Evolutionary conservation across 2,888 invertebrate species (phyloP), one percentile per base, ranked within the genome.

Genomic region (Campopleginae sp.): DNA sequence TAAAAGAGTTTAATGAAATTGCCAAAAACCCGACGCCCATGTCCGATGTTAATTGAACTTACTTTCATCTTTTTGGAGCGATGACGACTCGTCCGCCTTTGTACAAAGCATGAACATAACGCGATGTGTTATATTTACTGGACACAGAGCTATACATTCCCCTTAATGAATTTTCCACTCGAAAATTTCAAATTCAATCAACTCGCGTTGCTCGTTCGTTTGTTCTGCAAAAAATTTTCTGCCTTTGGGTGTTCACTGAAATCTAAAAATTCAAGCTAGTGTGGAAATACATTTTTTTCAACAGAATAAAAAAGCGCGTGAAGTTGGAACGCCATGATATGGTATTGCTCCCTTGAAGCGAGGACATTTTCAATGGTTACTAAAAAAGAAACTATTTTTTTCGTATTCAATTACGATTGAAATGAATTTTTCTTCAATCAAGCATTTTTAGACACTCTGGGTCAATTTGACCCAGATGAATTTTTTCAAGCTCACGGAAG

Each of bases 1-100:
- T 85, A 82, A 85, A 82, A 82, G 80, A 77, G 77, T 80, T 82
- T 80, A 85, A 85, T 82, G 80, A 85, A 82, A 80, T 82, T 74
- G 76, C 76, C 80, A 85, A 80, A 82, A 51, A 80, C 66, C 71
- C 54, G 65, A 75, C 75, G 27, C 70, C 79, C 71, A 80, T 85
- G n/a, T 58, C 14, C 27, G 6, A 51, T 54, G 54, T 74, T 70
- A 80, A 85, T 68, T 80, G 75, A 80, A 82, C 80, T 82, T 80
- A 82, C 82, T 85, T 85, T 85, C 82, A 85, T 85, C 80, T 85
- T 80, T 82, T 61, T 58, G 17, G 31, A 31, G 44, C 31, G 42
- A 19, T 27, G 33, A 54, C 12, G 66, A 54, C 58, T 44, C 44
- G 66, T 42, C 31, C 31, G 19, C 42, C 31, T 63, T 27, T 33